Percentiles rank a stretch among this genome's conserved stretches.
Conservation (phyloP, 2,888 invertebrate genomes). For the Aphodius granarius region DNA sequence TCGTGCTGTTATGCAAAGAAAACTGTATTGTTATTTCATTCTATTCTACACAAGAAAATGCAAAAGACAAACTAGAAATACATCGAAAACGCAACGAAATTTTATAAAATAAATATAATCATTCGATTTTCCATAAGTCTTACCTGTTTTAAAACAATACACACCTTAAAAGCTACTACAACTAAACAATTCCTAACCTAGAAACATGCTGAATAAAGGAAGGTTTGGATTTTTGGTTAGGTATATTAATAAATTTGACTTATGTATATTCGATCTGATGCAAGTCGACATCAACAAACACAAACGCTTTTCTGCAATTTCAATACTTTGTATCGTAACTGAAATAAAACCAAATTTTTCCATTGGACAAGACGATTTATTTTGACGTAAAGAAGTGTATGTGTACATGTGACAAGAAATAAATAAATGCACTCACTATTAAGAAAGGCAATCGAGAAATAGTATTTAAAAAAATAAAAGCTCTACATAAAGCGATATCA, state of each 20-base stretch:
- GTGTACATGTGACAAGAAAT: constrained; percentile 24
- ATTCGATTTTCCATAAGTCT: neutral
- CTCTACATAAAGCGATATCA: constrained; percentile 22
- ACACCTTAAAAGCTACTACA: neutral
- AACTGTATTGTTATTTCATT: neutral
- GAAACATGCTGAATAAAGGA: neutral
- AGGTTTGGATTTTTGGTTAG: neutral
- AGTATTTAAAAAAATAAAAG: constrained; percentile 16
- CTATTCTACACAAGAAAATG: constrained; percentile 3
- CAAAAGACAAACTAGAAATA: neutral
- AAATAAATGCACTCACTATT: neutral
- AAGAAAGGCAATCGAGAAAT: neutral
- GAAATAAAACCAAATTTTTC: constrained; percentile 19
- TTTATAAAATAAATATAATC: neutral
- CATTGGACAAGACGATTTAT: constrained; percentile 22
- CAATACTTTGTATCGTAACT: neutral
- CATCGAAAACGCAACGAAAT: neutral
- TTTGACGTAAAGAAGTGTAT: constrained; percentile 22
- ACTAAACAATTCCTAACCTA: neutral
- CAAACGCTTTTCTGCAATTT: constrained; percentile 25
- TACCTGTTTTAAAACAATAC: neutral
- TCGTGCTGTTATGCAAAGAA: constrained; percentile 11
- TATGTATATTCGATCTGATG: constrained; percentile 26
- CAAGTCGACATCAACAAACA: constrained; percentile 40
- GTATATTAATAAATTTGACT: neutral